These are phyloP conservation scores for Jordanella pulchra DNA, from an alignment of 2,797 vertebrate genomes.

Conservation along the genomic window DNA sequence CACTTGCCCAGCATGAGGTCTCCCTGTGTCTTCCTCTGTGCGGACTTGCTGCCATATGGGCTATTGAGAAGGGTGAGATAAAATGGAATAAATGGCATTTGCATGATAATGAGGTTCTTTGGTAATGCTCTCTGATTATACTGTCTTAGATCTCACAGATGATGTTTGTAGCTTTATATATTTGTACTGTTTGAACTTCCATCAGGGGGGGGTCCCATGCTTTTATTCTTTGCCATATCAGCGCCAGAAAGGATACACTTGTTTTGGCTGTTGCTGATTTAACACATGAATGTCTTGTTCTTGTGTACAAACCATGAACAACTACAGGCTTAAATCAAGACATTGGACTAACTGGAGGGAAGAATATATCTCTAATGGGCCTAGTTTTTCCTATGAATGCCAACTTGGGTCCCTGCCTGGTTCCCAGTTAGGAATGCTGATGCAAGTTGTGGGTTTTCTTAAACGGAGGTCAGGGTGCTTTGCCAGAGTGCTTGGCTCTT, in stretches of 20 bases:
- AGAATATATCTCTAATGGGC: slow-evolving; percentile 67
- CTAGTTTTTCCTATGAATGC: slow-evolving; percentile 71
- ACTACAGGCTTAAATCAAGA: slow-evolving; percentile 48
- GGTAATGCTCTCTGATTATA: slow-evolving; percentile 73
- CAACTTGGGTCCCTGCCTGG: slow-evolving; percentile 66
- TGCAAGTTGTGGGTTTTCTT: slow-evolving; percentile 66
- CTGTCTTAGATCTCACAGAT: slow-evolving; percentile 69
- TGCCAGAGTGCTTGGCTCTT: slow-evolving; percentile 72
- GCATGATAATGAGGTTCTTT: slow-evolving; percentile 81
- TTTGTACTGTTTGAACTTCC: slow-evolving; percentile 71
- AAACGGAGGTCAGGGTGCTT: slow-evolving; percentile 71
- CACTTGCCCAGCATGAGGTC: slow-evolving; percentile 68
- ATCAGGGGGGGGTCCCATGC: slow-evolving; percentile 57
- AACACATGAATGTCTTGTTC: slow-evolving; percentile 23
- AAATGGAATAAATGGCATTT: slow-evolving; percentile 80
- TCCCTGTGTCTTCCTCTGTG: slow-evolving; percentile 71
- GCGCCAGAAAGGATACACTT: slow-evolving; percentile 30
- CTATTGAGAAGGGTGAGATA: slow-evolving; percentile 74
- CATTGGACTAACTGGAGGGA: slow-evolving; percentile 56
- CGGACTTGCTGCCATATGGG: slow-evolving; percentile 74
- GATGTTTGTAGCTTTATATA: slow-evolving; percentile 60
- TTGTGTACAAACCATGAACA: slow-evolving; percentile 17
- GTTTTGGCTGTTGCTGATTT: slow-evolving; percentile 44
- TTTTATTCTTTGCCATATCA: slow-evolving; percentile 50
- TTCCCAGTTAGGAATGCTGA: slow-evolving; percentile 64